A percentile compares a stretch with the other conserved stretches of the same genome.
These are phyloP conservation scores for Rotaria magnacalcarata DNA, from an alignment of 2,888 invertebrate genomes.

Conservation along the genomic window DNA sequence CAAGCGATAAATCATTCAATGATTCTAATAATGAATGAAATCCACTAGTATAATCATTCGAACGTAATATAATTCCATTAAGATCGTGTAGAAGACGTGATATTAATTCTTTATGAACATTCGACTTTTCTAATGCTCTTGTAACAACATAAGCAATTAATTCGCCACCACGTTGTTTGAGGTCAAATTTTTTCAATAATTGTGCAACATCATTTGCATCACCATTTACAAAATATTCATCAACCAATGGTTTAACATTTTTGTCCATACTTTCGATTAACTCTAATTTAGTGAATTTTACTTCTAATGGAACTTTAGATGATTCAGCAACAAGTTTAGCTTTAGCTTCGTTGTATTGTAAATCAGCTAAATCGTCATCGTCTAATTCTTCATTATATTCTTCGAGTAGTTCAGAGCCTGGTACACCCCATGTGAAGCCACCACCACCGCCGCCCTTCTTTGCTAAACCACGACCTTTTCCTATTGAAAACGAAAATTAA, in stretches of 20 bases:
- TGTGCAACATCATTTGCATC: conserved; percentile 45
- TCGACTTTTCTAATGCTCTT: conserved; percentile 65
- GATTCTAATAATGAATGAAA: conserved; percentile 75
- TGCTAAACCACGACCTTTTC: conserved; percentile 41
- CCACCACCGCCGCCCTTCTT: conserved; percentile 44
- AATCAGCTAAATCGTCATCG: conserved; percentile 13
- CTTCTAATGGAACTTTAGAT: neutral
- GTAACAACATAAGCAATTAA: conserved; percentile 50
- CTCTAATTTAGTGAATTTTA: neutral
- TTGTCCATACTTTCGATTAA: conserved; percentile 31
- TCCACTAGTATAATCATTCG: conserved; percentile 73
- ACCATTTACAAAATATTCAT: conserved; percentile 45
- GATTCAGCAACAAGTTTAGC: neutral
- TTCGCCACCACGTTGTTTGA: conserved; percentile 77
- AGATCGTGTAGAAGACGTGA: conserved; percentile 73
- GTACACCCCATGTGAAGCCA: conserved; percentile 42
- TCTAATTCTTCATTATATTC: conserved; percentile 38
- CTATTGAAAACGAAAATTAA: neutral
- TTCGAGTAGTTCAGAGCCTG: conserved; percentile 38
- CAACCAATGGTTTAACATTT: conserved; percentile 44
- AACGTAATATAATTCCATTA: conserved; percentile 73
- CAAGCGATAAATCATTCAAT: conserved; percentile 77
- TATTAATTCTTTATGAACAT: conserved; percentile 79
- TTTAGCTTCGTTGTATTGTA: conserved; percentile 16
- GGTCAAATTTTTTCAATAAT: conserved; percentile 13